A percentile compares a stretch with the other conserved stretches of the same genome.
phyloP scores from a whole-genome alignment of 2,888 invertebrate genomes.

The Arctia plantaginis region DNA sequence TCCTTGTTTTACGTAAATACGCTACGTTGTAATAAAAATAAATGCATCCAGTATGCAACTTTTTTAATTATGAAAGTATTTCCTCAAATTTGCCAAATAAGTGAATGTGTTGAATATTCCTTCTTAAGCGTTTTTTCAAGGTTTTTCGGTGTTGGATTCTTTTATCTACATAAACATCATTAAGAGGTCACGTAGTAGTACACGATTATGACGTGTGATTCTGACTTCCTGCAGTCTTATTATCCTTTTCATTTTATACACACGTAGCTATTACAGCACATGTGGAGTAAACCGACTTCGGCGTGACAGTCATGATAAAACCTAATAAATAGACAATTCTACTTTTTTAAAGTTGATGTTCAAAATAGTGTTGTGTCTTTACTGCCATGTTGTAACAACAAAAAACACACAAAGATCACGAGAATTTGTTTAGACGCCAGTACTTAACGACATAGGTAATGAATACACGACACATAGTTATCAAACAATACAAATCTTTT shows the following conservation, averaged over 20 bases:
- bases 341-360: not conserved
- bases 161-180: not conserved
- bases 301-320: too few relatives aligned
- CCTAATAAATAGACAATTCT: too few relatives aligned
- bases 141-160: not conserved
- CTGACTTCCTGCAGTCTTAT: not conserved
- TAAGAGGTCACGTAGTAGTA: not conserved
- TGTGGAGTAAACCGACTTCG: too few relatives aligned
- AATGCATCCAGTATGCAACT: not conserved
- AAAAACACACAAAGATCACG: too few relatives aligned
- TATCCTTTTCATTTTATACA: not conserved
- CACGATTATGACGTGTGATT: not conserved
- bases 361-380: not conserved
- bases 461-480: not conserved
- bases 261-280: too few relatives aligned
- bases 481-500: not conserved
- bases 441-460: not conserved
- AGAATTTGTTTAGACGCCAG: too few relatives aligned
- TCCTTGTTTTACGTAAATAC: not conserved
- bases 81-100: not conserved
- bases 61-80: not conserved
- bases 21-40: not conserved
- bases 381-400: not conserved
- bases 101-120: not conserved
- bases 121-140: not conserved